phyloP scores from a whole-genome alignment of 2,888 invertebrate species.

The Gerosis bhagava region DNA sequence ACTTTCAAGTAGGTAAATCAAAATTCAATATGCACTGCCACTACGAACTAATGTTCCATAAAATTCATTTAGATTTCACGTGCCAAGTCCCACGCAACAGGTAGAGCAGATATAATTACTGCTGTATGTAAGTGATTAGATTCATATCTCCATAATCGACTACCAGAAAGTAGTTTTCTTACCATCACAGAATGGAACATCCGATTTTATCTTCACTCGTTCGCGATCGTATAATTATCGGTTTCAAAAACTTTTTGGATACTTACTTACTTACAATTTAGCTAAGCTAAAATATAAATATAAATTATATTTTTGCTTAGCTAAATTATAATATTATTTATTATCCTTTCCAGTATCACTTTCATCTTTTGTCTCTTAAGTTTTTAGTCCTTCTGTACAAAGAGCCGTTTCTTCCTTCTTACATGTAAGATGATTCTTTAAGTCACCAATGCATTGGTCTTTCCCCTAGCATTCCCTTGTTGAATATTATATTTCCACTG shows the following conservation, averaged over 20 bases:
- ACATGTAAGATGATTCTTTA: too few species aligned
- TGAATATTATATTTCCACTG: too few species aligned
- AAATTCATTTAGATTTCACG: constrained; percentile 7
- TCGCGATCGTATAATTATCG: constrained; percentile 19
- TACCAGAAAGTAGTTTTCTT: constrained; percentile 31
- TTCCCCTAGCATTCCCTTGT: too few species aligned
- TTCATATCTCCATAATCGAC: constrained; percentile 42
- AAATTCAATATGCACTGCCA: constrained; percentile 7
- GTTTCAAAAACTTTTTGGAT: constrained; percentile 13
- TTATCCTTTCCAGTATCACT: too few species aligned
- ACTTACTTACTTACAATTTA: not conserved
- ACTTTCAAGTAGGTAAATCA: too few species aligned
- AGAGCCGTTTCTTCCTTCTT: too few species aligned
- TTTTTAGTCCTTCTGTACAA: too few species aligned
- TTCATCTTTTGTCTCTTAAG: too few species aligned
- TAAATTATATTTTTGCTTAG: too few species aligned
- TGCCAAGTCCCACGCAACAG: constrained; percentile 8
- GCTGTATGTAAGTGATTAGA: constrained; percentile 42
- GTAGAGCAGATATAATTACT: constrained; percentile 34
- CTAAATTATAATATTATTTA: too few species aligned
- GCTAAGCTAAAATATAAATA: too few species aligned
- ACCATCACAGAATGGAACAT: not conserved
- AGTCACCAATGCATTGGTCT: too few species aligned
- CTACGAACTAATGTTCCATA: constrained; percentile 4
- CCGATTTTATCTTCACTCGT: constrained; percentile 15